Evolutionary conservation across 2,113 vertebrate species (phyloP).

Genomic region (Pholis gunnellus): DNA sequence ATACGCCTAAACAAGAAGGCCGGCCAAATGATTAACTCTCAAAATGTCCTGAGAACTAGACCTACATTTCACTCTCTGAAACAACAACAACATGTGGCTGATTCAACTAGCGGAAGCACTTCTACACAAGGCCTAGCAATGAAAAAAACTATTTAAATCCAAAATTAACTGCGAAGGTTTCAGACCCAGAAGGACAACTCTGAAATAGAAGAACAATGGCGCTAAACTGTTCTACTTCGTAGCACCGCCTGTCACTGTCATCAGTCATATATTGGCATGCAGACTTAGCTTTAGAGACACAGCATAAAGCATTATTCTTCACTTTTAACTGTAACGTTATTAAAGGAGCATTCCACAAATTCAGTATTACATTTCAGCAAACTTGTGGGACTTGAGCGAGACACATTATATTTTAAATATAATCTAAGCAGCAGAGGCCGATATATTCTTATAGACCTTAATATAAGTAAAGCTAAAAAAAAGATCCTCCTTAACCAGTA

Average conservation of each 20-base stretch:
- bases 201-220: conserved; percentile 34
- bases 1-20: not conserved
- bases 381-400: not conserved
- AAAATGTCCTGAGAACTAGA: not conserved
- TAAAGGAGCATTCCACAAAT: not conserved
- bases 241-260: not conserved
- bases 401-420: not conserved
- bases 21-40: not conserved
- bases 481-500: not conserved
- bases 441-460: not conserved
- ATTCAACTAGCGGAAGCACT: not conserved
- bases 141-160: conserved; percentile 7
- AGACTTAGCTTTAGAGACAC: not conserved
- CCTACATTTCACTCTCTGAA: not conserved
- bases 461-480: not conserved
- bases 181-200: conserved; percentile 1
- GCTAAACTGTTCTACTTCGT: not conserved
- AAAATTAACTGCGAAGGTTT: conserved; percentile 28
- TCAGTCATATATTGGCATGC: not conserved
- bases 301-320: not conserved
- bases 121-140: not conserved
- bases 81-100: not conserved
- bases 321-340: not conserved
- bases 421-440: not conserved
- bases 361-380: not conserved